Conservation (phyloP, 1,140 invertebrate genomes). For the Luehdorfia chinensis region DNA sequence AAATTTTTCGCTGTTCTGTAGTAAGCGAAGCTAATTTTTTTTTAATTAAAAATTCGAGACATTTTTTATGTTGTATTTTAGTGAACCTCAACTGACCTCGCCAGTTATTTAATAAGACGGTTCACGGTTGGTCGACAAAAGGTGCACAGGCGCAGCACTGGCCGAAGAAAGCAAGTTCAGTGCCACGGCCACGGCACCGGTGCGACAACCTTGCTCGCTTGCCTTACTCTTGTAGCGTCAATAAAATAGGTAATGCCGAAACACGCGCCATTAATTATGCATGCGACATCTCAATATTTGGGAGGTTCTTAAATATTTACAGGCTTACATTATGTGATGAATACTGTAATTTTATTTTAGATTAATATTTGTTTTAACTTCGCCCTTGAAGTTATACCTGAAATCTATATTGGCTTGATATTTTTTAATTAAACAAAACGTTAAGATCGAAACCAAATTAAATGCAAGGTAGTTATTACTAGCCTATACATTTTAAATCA, state of each 20-base stretch:
- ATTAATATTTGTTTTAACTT: too few species aligned
- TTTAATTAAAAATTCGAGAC: constrained; percentile 1
- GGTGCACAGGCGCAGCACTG: constrained; percentile 29
- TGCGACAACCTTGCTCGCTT: constrained; percentile 59
- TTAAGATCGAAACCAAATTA: too few species aligned
- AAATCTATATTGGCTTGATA: too few species aligned
- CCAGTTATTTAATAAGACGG: constrained; percentile 33
- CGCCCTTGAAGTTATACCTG: too few species aligned
- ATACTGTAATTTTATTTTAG: too few species aligned
- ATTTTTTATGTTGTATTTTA: constrained; percentile 14
- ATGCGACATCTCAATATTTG: constrained; percentile 13
- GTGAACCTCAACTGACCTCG: not conserved
- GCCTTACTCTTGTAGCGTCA: constrained; percentile 29
- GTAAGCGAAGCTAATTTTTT: too few species aligned
- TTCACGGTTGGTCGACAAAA: constrained; percentile 44
- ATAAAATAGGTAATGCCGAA: constrained; percentile 26
- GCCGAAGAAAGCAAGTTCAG: constrained; percentile 71
- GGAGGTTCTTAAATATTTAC: not conserved
- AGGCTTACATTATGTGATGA: too few species aligned
- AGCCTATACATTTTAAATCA: too few species aligned
- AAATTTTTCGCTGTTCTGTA: too few species aligned
- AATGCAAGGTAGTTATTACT: too few species aligned
- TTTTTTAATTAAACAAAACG: too few species aligned
- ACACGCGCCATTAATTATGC: constrained; percentile 18
- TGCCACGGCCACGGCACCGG: constrained; percentile 68